Base-by-base conservation (phyloP, 2,797 vertebrate species). In the Novumbra hubbsi region DNA sequence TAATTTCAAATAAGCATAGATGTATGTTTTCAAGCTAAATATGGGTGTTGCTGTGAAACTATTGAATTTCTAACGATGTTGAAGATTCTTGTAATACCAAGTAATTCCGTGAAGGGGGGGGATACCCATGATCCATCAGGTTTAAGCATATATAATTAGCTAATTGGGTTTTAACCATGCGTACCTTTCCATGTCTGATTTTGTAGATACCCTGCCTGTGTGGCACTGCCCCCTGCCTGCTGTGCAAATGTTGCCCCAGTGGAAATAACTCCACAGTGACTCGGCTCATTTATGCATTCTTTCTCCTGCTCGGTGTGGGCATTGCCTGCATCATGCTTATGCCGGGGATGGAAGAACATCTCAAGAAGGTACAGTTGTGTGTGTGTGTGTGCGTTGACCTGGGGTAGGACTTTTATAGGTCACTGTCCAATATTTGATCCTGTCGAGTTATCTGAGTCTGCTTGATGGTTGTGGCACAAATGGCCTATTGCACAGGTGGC, bases 231-330 rank as follows among this genome's bases (percentile, higher is more conserved):
- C 97, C 98, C 0, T 99, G 98, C 78, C 91, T 99, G 85, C 92
- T 99, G 65, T 98, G 96, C 84, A 90, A 94, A n/a, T 99, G 98
- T 91, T 99, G 98, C 81, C 97, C 98, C 38, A 97, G 95, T 74
- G 96, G 98, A 32, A 99, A 99, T 84, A 99, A 97, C 87, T 99
- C 98, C 62, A 99, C 98, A 0, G 95, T 99, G 67, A 98, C 98
- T 0, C 95, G 98, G 0, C 91, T 99, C 81, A 95, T 97, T 75
- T 99, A 98, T 1, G 96, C 97, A 5, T 94, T 96, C 88, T 97
- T 99, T 83, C 81, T 99, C 67, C 93, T 99, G 12, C 89, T 99
- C 74, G 98, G 98, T 0, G 97, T 99, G 3, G 95, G 86, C 3
- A 78, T 98, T 0, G 95, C 97, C 83, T 98, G 98, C 62, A 91